Evolutionary conservation across 1,140 invertebrate genomes (phyloP), one percentile per base, ranked within the genome.

Genomic region (Babylonia areolata): DNA sequence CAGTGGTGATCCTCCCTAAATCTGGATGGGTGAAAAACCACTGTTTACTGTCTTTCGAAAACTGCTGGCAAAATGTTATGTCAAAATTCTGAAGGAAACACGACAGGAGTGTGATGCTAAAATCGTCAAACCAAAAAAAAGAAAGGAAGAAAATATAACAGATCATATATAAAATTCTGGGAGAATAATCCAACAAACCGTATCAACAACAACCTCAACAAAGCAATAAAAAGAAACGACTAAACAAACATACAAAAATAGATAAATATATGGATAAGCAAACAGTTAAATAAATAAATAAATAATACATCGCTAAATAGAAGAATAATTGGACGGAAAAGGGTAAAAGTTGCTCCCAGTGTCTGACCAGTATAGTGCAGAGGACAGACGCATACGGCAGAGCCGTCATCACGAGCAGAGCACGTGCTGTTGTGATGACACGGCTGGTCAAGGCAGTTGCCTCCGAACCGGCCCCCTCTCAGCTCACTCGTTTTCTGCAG

Each of bases 401-500:
- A 54, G 42, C 9, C 33, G 40, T 33, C 75, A 31, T 37, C 23
- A 11, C 58, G 46, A 11, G 28, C 40, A 33, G n/a, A n/a, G n/a
- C 84, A 85, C 42, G 84, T 85, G 31, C 73, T n/a, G 33, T 79
- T 58, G 51, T 85, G 20, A 0, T 35, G 33, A 33, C 84, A 85
- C 0, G 84, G 73, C 15, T 78, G 23, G 31, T 85, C 84, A 5
- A 54, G 12, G 35, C 84, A 85, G 6, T 42, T 51, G 28, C 79
- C n/a, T n/a, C n/a, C 40, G 12, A 85, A 79, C 9, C 42, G 35
- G 28, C 51, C 42, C 3, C 42, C 20, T 64, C 58, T 0, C 5
- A 81, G 23, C 28, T 3, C 31, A 2, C 23, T 77, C 95, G 93
- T 91, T 23, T 54, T 79, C 28, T 77, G 35, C 31, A 85, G 64